Conservation (phyloP, 2,888 invertebrate genomes). For the Agonopterix subpropinquella region DNA sequence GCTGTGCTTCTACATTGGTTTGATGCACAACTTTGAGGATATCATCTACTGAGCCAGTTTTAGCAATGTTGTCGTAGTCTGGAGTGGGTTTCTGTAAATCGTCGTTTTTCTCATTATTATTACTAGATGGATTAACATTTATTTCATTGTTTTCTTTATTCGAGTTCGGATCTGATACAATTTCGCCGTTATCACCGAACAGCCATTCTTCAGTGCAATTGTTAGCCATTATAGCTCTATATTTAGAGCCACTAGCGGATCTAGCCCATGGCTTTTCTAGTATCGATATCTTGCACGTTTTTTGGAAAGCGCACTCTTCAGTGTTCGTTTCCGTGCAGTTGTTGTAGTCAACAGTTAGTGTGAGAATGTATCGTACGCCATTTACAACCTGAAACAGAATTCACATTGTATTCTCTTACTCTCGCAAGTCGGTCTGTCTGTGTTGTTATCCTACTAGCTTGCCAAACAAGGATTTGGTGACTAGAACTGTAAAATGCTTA, state of each 20-base stretch:
- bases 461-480: no score
- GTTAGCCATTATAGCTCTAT: conserved; percentile 77
- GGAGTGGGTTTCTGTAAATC: conserved; percentile 16
- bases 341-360: conserved; percentile 65
- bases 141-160: conserved; percentile 28
- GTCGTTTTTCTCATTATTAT: conserved; percentile 6
- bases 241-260: conserved; percentile 72
- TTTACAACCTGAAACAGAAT: conserved; percentile 70
- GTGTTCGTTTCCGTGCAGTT: conserved; percentile 46
- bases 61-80: conserved; percentile 30
- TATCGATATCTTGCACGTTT: conserved; percentile 76
- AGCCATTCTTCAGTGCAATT: conserved; percentile 79
- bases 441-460: no score
- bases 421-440: no score
- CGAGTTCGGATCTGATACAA: conserved; percentile 20
- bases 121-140: conserved; percentile 15
- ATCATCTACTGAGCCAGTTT: conserved; percentile 44
- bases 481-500: no score
- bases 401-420: background rate
- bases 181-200: conserved; percentile 57
- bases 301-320: conserved; percentile 39
- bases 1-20: conserved; percentile 38
- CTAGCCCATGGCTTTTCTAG: conserved; percentile 80
- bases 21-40: conserved; percentile 43
- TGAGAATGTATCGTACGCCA: conserved; percentile 76